phyloP scores from a whole-genome alignment of 2,888 invertebrate species.

The Brachypalpus laphriformis region DNA sequence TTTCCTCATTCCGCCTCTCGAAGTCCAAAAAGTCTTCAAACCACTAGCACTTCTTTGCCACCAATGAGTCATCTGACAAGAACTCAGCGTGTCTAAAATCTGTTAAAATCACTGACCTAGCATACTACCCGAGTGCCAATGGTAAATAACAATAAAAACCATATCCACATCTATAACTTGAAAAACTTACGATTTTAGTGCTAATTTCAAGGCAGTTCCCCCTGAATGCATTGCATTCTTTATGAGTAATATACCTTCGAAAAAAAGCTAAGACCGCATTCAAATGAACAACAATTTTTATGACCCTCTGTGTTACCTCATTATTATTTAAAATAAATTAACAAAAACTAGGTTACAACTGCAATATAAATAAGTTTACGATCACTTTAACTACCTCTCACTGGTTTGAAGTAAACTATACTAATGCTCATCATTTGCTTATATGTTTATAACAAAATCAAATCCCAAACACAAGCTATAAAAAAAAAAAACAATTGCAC shows the following conservation, averaged over 20 bases:
- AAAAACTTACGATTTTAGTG: neutral
- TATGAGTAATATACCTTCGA: neutral
- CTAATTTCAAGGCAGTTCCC: neutral
- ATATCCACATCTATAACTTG: neutral
- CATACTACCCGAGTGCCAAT: too few species aligned
- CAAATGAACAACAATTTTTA: neutral
- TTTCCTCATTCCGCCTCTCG: too few species aligned
- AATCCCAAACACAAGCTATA: neutral
- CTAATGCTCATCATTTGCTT: neutral
- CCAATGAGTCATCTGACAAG: too few species aligned
- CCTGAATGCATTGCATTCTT: neutral
- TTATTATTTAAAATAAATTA: conserved; percentile 12
- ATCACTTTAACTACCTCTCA: conserved; percentile 1
- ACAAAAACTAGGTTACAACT: conserved; percentile 39
- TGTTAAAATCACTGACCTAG: too few species aligned
- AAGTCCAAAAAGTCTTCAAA: too few species aligned
- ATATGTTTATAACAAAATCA: neutral
- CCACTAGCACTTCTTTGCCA: too few species aligned
- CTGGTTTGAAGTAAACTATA: neutral
- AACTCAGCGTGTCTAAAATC: too few species aligned
- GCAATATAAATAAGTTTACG: conserved; percentile 36
- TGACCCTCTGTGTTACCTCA: neutral
- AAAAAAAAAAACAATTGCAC: neutral
- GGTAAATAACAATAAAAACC: too few species aligned
- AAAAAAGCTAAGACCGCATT: neutral